phyloP scores from a whole-genome alignment of 2,113 vertebrate species.

The Pituophis catenifer region DNA sequence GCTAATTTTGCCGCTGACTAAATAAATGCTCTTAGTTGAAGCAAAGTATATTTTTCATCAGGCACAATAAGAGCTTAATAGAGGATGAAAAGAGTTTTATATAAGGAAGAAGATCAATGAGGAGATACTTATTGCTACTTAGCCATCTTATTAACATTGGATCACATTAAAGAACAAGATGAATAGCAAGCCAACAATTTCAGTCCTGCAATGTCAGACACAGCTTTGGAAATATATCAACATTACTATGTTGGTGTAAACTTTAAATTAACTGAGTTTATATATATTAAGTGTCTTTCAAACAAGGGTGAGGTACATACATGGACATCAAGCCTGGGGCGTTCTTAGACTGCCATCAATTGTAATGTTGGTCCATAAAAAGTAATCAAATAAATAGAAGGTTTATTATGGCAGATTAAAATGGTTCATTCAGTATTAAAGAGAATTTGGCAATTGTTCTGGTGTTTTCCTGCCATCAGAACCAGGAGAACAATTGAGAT shows the following conservation, averaged over 20 bases:
- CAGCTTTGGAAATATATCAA: not conserved
- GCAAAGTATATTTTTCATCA: not conserved
- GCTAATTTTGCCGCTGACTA: not conserved
- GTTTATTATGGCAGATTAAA: not conserved
- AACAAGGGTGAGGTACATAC: not conserved
- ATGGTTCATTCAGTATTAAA: not conserved
- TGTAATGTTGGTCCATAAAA: not conserved
- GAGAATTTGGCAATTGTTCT: not conserved
- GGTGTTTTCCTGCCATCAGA: not conserved
- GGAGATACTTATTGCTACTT: not conserved
- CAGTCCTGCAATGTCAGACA: not conserved
- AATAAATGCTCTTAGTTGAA: not conserved
- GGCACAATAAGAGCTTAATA: not conserved
- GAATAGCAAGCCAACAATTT: not conserved
- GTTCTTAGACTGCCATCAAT: not conserved
- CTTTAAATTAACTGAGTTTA: not conserved
- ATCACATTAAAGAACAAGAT: not conserved
- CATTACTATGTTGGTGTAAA: not conserved
- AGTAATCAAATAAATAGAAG: not conserved
- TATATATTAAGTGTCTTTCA: not conserved
- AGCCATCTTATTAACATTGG: not conserved
- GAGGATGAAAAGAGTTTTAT: not conserved
- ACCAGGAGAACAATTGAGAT: not conserved
- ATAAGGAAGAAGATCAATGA: not conserved
- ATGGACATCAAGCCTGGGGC: not conserved